Evolutionary conservation across 2,888 invertebrate genomes (phyloP).

Genomic region (Polietes domitor): DNA sequence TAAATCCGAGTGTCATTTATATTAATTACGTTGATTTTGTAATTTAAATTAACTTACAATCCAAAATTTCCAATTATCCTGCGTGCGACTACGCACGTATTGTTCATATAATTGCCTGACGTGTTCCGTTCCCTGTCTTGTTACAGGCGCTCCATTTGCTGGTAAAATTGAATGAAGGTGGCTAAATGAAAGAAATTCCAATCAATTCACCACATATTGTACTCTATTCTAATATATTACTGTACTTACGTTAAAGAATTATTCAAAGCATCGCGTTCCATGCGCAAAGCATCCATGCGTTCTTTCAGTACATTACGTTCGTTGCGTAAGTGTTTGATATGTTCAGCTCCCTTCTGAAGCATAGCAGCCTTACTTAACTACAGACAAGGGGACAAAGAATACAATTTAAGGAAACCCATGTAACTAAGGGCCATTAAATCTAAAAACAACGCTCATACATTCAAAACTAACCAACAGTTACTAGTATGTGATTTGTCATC

Average conservation of each 20-base stretch:
- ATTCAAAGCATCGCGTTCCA: conserved; percentile 95
- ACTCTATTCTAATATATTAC: no score
- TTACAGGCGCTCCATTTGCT: conserved; percentile 96
- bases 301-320: conserved; percentile 93
- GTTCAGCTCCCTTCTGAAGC: conserved; percentile 98
- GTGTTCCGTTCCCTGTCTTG: conserved; percentile 92
- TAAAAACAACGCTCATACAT: no score
- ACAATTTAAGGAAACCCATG: background rate
- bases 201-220: background rate
- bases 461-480: no score
- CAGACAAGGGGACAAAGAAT: background rate
- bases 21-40: no score
- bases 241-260: conserved; percentile 90
- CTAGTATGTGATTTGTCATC: no score
- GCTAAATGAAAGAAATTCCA: conserved; percentile 82
- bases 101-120: conserved; percentile 97
- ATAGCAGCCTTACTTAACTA: conserved; percentile 96
- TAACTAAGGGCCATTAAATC: no score
- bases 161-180: conserved; percentile 97
- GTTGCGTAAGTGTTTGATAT: conserved; percentile 92
- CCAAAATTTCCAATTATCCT: conserved; percentile 99
- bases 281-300: conserved; percentile 92
- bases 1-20: no score
- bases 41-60: conserved; percentile 86
- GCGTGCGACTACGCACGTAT: conserved; percentile 92